Evolutionary conservation across 1,140 invertebrate genomes (phyloP).

Genomic region (Lepidotrigona ventralis): DNA sequence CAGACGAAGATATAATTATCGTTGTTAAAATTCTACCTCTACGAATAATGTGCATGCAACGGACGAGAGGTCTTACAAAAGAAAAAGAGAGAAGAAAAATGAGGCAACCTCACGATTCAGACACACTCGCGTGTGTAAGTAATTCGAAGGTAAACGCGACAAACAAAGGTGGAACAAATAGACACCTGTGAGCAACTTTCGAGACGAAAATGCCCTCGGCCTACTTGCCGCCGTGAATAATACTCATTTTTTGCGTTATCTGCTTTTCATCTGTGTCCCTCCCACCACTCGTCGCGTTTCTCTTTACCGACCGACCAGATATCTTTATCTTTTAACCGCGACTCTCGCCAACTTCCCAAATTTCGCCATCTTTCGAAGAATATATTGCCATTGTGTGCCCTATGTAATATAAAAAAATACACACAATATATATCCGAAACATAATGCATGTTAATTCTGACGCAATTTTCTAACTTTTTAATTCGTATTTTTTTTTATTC

Average conservation of each 20-base stretch:
- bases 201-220: conserved; percentile 42
- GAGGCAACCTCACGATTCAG: background rate
- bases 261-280: conserved; percentile 20
- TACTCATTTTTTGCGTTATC: conserved; percentile 37
- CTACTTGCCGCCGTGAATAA: conserved; percentile 28
- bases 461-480: too few species aligned
- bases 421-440: too few species aligned
- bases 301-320: background rate
- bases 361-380: too few species aligned
- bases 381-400: too few species aligned
- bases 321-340: background rate
- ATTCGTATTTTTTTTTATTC: too few species aligned
- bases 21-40: too few species aligned
- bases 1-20: too few species aligned
- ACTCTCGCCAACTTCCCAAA: background rate
- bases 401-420: too few species aligned
- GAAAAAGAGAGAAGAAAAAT: background rate
- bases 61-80: background rate
- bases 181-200: conserved; percentile 34
- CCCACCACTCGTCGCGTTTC: conserved; percentile 8
- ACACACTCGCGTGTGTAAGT: background rate
- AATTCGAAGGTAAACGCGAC: conserved; percentile 16
- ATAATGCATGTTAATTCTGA: too few species aligned
- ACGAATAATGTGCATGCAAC: too few species aligned
- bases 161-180: conserved; percentile 18